Evolutionary conservation across 2,888 invertebrate genomes (phyloP), one percentile per base, ranked within the genome.

Genomic region (Lymantria dispar): DNA sequence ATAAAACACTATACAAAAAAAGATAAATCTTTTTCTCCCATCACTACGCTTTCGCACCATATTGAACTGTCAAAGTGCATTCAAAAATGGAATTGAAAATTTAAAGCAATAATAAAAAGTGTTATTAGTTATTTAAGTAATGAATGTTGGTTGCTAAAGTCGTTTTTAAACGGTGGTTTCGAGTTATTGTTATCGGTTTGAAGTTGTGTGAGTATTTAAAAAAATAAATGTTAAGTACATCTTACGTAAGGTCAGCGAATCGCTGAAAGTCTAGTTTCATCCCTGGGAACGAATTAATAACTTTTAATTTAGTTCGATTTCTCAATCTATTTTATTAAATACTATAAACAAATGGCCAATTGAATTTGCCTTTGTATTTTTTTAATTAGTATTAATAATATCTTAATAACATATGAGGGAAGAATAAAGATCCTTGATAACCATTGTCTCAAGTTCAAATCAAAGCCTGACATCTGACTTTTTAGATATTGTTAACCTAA

Each of bases 161-260:
- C 64, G 76, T 79, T 79, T 71, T 74, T 74, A 68, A 69, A 69
- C 65, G 75, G 76, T 83, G 85, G 82, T 85, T 83, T 75, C 74
- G 64, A 72, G 74, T 78, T 78, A 72, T 74, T 76, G 74, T 69
- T 72, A 62, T 67, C 62, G 65, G 66, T 72, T 72, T 62, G 57
- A 63, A 63, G 68, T 69, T 73, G 74, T 76, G 89, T 90, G 76
- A 88, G 89, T 89, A 88, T 87, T 71, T 78, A 48, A 73, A 74
- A 22, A 33, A 69, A 69, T 70, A 52, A 68, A 65, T 67, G 78
- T 77, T 80, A 80, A 80, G 72, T 68, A 62, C 56, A 56, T 76
- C 85, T 90, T 90, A 90, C 89, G 87, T 90, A 90, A 89, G 89
- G 73, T 64, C 54, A 69, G 54, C 56, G 57, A 62, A 68, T 62